A percentile compares a stretch with the other conserved stretches of the same genome.
Conservation (phyloP, 1,140 invertebrate genomes). For the Caerostris darwini region DNA sequence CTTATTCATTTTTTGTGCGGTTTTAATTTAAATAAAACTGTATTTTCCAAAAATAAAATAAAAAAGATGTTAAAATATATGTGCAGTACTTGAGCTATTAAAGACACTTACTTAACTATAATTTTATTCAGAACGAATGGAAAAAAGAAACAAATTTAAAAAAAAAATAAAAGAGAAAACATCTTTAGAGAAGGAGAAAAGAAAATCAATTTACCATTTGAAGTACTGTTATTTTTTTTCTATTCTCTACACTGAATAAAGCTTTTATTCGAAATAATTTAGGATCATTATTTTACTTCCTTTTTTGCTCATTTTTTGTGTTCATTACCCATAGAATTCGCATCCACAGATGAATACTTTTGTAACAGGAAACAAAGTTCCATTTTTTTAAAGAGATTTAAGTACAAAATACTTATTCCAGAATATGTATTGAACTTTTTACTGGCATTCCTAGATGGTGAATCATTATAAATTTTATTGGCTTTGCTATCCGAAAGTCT, state of each 20-base stretch:
- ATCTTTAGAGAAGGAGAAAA: background rate
- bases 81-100: too few species aligned
- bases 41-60: too few species aligned
- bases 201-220: conserved; percentile 4
- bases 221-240: background rate
- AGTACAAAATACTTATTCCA: background rate
- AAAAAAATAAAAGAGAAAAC: background rate
- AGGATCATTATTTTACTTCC: background rate
- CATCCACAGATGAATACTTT: background rate
- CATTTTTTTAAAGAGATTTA: background rate
- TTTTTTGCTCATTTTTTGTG: background rate
- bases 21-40: too few species aligned
- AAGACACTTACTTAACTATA: background rate
- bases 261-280: background rate
- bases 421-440: background rate
- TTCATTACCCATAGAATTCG: background rate
- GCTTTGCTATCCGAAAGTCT: background rate
- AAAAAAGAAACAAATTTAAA: background rate
- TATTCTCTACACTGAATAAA: background rate
- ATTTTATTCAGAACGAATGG: background rate
- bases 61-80: too few species aligned
- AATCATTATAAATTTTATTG: background rate
- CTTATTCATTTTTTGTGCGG: too few species aligned
- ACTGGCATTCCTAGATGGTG: background rate
- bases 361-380: background rate